phyloP scores from a whole-genome alignment of 2,113 vertebrate genomes.

The Pholis gunnellus region DNA sequence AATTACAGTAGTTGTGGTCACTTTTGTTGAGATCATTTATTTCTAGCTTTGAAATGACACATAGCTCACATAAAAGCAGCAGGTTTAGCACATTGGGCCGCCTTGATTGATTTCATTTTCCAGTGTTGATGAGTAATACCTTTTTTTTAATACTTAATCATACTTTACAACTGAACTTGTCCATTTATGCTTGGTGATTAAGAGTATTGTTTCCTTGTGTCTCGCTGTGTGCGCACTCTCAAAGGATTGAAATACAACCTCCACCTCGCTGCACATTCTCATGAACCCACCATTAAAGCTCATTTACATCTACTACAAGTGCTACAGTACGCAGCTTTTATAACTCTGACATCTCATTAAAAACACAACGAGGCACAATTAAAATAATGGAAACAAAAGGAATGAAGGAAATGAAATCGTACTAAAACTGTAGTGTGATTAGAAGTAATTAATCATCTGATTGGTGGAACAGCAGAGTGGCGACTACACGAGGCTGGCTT shows the following conservation, averaged over 20 bases:
- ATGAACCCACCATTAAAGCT: conserved; percentile 49
- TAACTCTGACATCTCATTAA: conserved; percentile 58
- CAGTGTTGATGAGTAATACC: background rate
- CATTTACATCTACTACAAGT: conserved; percentile 39
- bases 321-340: conserved; percentile 3
- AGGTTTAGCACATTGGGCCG: background rate
- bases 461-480: conserved; percentile 8
- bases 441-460: conserved; percentile 42
- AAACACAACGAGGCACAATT: conserved; percentile 57
- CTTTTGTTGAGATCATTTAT: background rate
- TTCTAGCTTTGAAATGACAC: conserved; percentile 17
- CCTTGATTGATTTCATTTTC: background rate
- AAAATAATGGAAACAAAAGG: conserved; percentile 46
- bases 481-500: conserved; percentile 12
- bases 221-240: conserved; percentile 9
- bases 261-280: conserved; percentile 32
- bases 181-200: background rate
- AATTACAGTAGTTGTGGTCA: background rate
- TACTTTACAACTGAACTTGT: background rate
- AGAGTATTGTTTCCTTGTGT: conserved; percentile 5
- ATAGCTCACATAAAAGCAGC: background rate
- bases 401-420: conserved; percentile 18
- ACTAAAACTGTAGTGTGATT: conserved; percentile 31
- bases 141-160: background rate
- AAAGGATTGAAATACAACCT: conserved; percentile 35